Percentiles rank a stretch among this genome's conserved stretches.
phyloP scores from a whole-genome alignment of 2,113 vertebrate species.

The Cololabis saira region DNA sequence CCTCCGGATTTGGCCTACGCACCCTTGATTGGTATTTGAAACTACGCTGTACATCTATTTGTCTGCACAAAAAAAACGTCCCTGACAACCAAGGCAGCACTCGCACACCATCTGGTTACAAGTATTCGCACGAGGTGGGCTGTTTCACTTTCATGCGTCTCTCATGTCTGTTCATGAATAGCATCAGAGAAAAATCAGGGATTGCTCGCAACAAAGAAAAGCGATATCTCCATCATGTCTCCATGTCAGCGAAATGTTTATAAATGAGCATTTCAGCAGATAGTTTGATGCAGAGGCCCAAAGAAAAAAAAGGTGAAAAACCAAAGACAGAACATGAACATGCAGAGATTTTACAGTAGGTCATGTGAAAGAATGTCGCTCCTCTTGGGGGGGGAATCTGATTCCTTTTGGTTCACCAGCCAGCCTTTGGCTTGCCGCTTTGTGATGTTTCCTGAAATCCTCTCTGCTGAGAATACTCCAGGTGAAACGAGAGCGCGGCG shows the following conservation, averaged over 20 bases:
- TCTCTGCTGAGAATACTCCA: conserved; percentile 56
- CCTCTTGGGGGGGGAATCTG: conserved; percentile 15
- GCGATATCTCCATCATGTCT: conserved; percentile 2
- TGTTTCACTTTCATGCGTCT: conserved; percentile 14
- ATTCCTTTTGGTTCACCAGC: conserved; percentile 40
- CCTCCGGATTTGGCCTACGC: conserved; percentile 7
- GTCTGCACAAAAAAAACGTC: conserved; percentile 14
- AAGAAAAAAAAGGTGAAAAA: conserved; percentile 14
- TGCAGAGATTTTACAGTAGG: conserved; percentile 31
- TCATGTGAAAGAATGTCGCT: conserved; percentile 35
- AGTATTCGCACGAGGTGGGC: not conserved
- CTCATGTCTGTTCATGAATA: conserved; percentile 1
- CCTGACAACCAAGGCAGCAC: conserved; percentile 1
- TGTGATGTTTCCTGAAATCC: conserved; percentile 34
- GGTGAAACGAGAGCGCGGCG: conserved; percentile 50
- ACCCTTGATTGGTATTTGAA: conserved; percentile 17
- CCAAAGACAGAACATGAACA: conserved; percentile 9
- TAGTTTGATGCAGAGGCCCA: not conserved
- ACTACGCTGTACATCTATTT: conserved; percentile 19
- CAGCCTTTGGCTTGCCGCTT: conserved; percentile 24
- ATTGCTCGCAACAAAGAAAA: conserved; percentile 26
- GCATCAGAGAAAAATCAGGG: conserved; percentile 18
- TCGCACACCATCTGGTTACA: not conserved
- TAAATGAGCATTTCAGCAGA: conserved; percentile 21
- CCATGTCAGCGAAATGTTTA: conserved; percentile 20